Base-by-base conservation (phyloP, 2,888 invertebrate genomes). In the Rugalucina vietnamica region DNA sequence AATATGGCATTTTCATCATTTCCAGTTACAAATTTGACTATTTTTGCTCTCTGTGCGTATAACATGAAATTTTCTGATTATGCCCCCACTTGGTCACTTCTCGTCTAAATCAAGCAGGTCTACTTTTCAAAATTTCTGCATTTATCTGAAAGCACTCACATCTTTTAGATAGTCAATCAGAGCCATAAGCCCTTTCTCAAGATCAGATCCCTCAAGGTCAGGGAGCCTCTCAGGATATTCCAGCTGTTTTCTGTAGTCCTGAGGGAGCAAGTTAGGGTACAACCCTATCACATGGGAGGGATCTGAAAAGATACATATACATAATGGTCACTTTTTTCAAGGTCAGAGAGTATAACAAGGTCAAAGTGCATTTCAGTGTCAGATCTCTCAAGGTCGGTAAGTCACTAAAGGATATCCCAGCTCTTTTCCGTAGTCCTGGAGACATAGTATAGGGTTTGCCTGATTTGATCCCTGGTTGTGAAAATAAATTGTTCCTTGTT, bases 241-340 rank as follows among this genome's bases (percentile, higher is more conserved):
- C 78, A 96, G 95, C 82, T 95, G 95, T 74, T 95, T 95, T 21
- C 96, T 93, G 90, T 95, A 95, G 72, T 96, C 95, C 73, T 95
- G 95, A 1, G 97, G 97, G 72, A 97, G 96, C 73, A 99, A 95
- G 93, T 98, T 98, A 0, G 99, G 99, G 95, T 98, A 99, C 39
- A 99, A 95, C 85, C 98, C 97, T 86, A 99, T 99, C 14, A 99
- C 99, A 94, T 98, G 98, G 69, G 98, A 97, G 0, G 99, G 98
- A 95, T 99, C 99, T 96, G 93, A 49, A 86, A n/a, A 86, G 65
- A 72, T 3, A 60, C 29, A 24, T 4, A 72, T 74, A n/a, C n/a
- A n/a, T n/a, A n/a, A n/a, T n/a, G n/a, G n/a, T n/a, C n/a, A n/a
- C n/a, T n/a, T n/a, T n/a, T n/a, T n/a, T n/a, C n/a, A n/a, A n/a